Conservation (phyloP, 2,888 invertebrate species). For the Aspidiotus destructor region DNA sequence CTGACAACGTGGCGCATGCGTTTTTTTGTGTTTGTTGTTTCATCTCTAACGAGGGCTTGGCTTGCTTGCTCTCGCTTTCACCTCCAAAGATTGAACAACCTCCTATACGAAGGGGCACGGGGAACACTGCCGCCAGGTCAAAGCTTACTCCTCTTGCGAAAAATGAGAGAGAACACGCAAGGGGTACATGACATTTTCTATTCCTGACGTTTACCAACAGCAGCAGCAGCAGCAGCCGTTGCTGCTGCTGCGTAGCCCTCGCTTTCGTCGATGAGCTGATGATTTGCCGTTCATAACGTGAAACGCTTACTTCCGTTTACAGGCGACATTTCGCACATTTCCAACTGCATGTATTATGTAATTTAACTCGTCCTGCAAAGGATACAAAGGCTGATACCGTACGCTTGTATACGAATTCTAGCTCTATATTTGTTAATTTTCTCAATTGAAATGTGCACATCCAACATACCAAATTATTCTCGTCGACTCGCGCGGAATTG, state of each 20-base stretch:
- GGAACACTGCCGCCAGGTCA: conserved; percentile 25
- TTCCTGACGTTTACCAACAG: conserved; percentile 26
- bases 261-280: conserved; percentile 17
- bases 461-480: no score
- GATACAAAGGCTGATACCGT: no score
- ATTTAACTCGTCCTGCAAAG: no score
- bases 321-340: background rate
- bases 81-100: conserved; percentile 18
- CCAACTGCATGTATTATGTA: background rate
- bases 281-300: conserved; percentile 15
- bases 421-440: no score
- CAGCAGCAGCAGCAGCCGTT: background rate
- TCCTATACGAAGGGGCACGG: conserved; percentile 21
- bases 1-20: conserved; percentile 23
- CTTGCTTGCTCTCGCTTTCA: conserved; percentile 28
- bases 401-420: no score
- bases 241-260: no score
- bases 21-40: conserved; percentile 28
- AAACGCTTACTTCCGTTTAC: background rate
- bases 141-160: conserved; percentile 20
- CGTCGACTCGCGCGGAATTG: no score
- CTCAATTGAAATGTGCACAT: no score
- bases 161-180: conserved; percentile 8
- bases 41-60: conserved; percentile 31
- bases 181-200: conserved; percentile 19